Base-by-base conservation (phyloP, 2,888 invertebrate genomes). In the Chelonus formosanus region DNA sequence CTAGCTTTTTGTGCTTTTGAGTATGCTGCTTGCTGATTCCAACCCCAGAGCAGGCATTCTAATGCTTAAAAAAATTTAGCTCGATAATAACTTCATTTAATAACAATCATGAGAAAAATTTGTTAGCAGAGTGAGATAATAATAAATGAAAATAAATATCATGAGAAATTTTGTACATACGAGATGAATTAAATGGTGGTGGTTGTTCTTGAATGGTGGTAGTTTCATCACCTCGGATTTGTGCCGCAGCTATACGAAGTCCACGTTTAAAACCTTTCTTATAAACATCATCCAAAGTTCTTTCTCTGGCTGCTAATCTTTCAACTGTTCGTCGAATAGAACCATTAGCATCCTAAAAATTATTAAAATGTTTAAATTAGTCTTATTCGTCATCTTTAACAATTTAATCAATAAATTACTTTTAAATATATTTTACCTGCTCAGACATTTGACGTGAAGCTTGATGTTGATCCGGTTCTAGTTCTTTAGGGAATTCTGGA, bases 381-480 rank as follows among this genome's bases (percentile, higher is more conserved):
- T 2, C 20, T 20, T 2, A 20, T 20, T 20, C 20, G 20, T 20
- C 20, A 20, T 20, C 20, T 1, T 58, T 48, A 20, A 48, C 5
- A 48, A 10, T 20, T n/a, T 5, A 48, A 48, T 20, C 3, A 48
- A 48, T 44, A 5, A 44, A 7, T 44, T 44, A 44, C 44, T 44
- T 44, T 44, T 3, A 44, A 7, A 44, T 44, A 44, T 8, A 8
- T 50, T 55, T 65, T 68, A 73, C 73, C 73, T 71, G 73, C 53
- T 73, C 69, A 36, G 69, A 66, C 50, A 69, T 67, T 62, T 67
- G 70, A 5, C 70, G 69, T 32, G 71, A 60, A 20, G 67, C 63
- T 59, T 72, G 74, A 36, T 72, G 71, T 56, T 81, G 80, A 71
- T 80, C 79, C 54, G 63, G 75, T 52, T 71, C 79, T 67, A 79